These are phyloP conservation scores for Poeciliopsis paucimaculata DNA, from an alignment of 2,797 vertebrate species.

Conservation along the genomic window DNA sequence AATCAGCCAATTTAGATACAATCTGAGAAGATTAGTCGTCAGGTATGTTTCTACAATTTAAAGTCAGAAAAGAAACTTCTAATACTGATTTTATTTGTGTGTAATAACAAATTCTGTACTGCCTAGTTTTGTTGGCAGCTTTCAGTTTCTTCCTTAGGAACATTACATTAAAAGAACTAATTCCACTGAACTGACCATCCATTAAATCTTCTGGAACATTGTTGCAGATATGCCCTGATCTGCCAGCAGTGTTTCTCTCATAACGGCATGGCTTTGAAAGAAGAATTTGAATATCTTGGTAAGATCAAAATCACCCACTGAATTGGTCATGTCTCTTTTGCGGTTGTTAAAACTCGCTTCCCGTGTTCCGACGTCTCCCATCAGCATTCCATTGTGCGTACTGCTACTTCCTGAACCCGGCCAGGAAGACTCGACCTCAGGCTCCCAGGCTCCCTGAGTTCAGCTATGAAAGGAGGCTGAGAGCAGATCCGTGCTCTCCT, in stretches of 20 bases:
- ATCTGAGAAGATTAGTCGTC: too few species aligned
- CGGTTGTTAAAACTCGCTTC: neutral
- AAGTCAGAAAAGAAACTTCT: too few species aligned
- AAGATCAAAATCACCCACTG: conserved; percentile 66
- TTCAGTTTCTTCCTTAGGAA: too few species aligned
- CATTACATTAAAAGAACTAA: too few species aligned
- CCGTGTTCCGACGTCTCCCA: neutral
- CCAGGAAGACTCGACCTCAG: conserved; percentile 93
- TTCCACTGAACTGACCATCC: too few species aligned
- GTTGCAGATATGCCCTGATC: conserved; percentile 90
- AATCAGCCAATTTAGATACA: too few species aligned
- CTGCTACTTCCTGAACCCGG: conserved; percentile 96
- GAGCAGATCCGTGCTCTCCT: conserved; percentile 70
- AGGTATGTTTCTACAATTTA: too few species aligned
- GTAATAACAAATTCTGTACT: too few species aligned
- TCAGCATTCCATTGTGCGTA: conserved; percentile 95
- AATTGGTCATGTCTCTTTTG: neutral
- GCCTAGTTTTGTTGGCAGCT: too few species aligned
- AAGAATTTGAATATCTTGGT: conserved; percentile 98
- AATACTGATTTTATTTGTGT: too few species aligned
- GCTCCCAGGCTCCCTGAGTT: conserved; percentile 93
- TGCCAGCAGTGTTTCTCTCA: conserved; percentile 98
- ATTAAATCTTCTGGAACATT: neutral
- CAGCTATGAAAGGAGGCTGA: conserved; percentile 86
- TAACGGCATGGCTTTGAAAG: conserved; percentile 98